Conservation (phyloP, 2,797 vertebrate species). For the Rhinophrynus dorsalis region DNA sequence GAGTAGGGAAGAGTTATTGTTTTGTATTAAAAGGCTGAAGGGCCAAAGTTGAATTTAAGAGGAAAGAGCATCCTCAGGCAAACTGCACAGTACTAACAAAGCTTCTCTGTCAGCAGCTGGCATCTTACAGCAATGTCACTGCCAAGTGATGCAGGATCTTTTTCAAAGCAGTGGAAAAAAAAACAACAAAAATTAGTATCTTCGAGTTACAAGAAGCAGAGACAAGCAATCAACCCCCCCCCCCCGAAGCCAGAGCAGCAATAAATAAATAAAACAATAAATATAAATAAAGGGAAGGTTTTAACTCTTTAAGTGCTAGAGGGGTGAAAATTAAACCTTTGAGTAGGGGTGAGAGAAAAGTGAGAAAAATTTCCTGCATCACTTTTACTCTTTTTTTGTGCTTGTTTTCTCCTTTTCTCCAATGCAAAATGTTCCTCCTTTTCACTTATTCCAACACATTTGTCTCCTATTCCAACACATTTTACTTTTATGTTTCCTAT, state of each 20-base stretch:
- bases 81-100: conserved; percentile 58
- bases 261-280: too few species aligned
- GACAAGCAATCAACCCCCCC: background rate
- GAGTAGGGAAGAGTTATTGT: too few species aligned
- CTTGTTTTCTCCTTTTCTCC: too few species aligned
- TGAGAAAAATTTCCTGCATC: too few species aligned
- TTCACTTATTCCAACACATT: too few species aligned
- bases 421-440: too few species aligned
- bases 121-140: background rate
- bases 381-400: too few species aligned
- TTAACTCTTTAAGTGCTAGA: too few species aligned
- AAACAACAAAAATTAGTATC: conserved; percentile 31
- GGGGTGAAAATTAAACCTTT: too few species aligned
- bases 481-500: too few species aligned
- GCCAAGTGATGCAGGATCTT: conserved; percentile 21
- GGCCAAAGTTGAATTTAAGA: conserved; percentile 8
- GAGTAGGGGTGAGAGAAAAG: too few species aligned
- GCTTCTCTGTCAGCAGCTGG: conserved; percentile 21
- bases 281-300: background rate
- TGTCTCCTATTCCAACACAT: too few species aligned
- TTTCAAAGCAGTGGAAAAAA: conserved; percentile 22
- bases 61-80: conserved; percentile 17
- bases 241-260: background rate
- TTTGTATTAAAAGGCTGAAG: background rate
- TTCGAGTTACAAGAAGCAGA: conserved; percentile 13